These are phyloP conservation scores for Odontothrips loti DNA, from an alignment of 2,888 invertebrate genomes.

Conservation along the genomic window DNA sequence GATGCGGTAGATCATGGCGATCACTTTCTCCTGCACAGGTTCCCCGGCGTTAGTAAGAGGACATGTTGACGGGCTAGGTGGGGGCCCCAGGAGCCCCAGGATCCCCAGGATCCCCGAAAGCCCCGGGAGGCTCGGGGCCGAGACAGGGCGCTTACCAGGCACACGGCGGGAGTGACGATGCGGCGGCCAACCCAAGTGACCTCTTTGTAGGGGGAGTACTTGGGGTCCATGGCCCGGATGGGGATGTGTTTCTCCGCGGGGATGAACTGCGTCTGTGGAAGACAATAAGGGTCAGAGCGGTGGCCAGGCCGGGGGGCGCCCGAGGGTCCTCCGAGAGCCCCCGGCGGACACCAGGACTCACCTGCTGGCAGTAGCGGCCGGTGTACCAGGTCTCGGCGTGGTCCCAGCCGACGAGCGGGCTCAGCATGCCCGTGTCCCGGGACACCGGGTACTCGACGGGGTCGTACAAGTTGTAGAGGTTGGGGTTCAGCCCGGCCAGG, in stretches of 20 bases:
- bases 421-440: conserved; percentile 53
- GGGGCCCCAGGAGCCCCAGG: not conserved
- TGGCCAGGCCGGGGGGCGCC: not conserved
- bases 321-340: not conserved
- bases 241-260: not conserved
- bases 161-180: not conserved
- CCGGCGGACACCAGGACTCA: not conserved
- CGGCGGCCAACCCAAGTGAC: not conserved
- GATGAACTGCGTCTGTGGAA: not conserved
- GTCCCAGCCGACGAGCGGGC: conserved; percentile 55
- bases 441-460: conserved; percentile 51
- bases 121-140: too few relatives aligned
- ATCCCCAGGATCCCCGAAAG: too few relatives aligned
- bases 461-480: conserved; percentile 49
- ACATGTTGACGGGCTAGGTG: conserved; percentile 35
- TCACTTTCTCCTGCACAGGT: conserved; percentile 52
- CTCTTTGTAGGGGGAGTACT: not conserved
- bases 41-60: conserved; percentile 47
- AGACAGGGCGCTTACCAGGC: not conserved
- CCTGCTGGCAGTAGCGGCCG: conserved; percentile 13
- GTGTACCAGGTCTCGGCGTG: conserved; percentile 52
- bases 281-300: not conserved
- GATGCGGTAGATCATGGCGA: conserved; percentile 46
- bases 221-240: not conserved
- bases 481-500: conserved; percentile 50